These are phyloP conservation scores for Tupiocoris notatus DNA, from an alignment of 2,888 invertebrate genomes.

Conservation along the genomic window DNA sequence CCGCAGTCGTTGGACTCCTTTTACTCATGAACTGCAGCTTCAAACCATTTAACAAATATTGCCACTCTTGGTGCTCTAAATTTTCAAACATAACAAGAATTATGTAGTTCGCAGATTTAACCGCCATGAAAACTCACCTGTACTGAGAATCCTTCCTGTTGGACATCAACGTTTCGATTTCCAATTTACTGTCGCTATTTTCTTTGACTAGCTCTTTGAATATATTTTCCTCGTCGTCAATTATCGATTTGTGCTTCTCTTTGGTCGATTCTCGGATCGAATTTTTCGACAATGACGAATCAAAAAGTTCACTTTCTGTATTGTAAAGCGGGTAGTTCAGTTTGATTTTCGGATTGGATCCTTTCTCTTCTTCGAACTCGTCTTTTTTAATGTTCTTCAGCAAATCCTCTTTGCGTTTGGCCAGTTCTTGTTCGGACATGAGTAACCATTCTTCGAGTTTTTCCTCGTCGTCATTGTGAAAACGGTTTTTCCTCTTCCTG, in stretches of 20 bases:
- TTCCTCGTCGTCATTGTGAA: conserved; percentile 29
- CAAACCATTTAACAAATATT: too few relatives aligned
- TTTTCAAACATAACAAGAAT: too few relatives aligned
- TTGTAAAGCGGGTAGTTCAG: conserved; percentile 38
- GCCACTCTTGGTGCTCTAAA: too few relatives aligned
- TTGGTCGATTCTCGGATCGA: neutral
- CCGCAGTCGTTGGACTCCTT: too few relatives aligned
- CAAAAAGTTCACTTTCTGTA: conserved; percentile 15
- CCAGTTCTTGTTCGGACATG: conserved; percentile 45
- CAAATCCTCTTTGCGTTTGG: conserved; percentile 48
- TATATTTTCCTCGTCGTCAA: conserved; percentile 21
- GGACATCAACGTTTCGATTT: conserved; percentile 33
- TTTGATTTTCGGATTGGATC: conserved; percentile 24
- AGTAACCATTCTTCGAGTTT: conserved; percentile 44
- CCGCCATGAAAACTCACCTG: conserved; percentile 1
- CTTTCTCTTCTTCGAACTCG: conserved; percentile 28
- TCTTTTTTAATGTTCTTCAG: conserved; percentile 47
- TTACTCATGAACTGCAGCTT: too few relatives aligned
- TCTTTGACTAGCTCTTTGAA: conserved; percentile 41
- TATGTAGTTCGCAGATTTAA: neutral
- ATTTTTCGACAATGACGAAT: neutral
- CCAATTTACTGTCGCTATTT: conserved; percentile 25
- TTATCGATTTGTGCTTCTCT: conserved; percentile 26
- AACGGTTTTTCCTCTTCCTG: conserved; percentile 4
- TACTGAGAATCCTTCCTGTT: conserved; percentile 40